Evolutionary conservation across 2,797 vertebrate species (phyloP).

Genomic region (Merluccius polli): DNA sequence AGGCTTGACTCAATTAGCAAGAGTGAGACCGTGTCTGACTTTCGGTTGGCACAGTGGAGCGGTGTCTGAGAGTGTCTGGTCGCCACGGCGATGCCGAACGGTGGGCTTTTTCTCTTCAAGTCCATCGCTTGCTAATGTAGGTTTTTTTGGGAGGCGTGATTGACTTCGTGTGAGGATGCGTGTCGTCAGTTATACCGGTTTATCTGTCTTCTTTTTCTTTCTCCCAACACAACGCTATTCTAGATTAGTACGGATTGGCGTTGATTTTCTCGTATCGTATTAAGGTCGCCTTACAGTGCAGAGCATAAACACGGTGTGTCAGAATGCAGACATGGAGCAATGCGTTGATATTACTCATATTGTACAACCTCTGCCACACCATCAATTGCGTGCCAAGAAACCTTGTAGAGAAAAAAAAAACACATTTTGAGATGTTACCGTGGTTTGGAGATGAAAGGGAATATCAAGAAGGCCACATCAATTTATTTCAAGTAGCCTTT

Average conservation of each 20-base stretch:
- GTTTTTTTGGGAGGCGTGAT: conserved; percentile 38
- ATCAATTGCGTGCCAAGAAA: not conserved
- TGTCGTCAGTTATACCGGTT: too few species aligned
- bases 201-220: too few species aligned
- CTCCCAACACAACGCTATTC: not conserved
- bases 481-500: not conserved
- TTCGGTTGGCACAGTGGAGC: conserved; percentile 16
- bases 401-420: not conserved
- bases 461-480: not conserved
- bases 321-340: not conserved
- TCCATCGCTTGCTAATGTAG: conserved; percentile 28
- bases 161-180: conserved; percentile 38
- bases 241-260: not conserved
- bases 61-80: conserved; percentile 39
- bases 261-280: not conserved
- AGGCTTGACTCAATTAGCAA: conserved; percentile 56
- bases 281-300: not conserved
- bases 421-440: not conserved
- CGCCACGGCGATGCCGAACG: conserved; percentile 10
- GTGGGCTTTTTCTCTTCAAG: conserved; percentile 6
- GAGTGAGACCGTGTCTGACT: conserved; percentile 40
- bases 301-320: not conserved
- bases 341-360: not conserved
- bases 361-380: not conserved
- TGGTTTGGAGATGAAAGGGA: not conserved